A percentile compares a stretch with the other conserved stretches of the same genome.
These are phyloP conservation scores for Lycia hirtaria DNA, from an alignment of 2,888 invertebrate genomes.

Conservation along the genomic window DNA sequence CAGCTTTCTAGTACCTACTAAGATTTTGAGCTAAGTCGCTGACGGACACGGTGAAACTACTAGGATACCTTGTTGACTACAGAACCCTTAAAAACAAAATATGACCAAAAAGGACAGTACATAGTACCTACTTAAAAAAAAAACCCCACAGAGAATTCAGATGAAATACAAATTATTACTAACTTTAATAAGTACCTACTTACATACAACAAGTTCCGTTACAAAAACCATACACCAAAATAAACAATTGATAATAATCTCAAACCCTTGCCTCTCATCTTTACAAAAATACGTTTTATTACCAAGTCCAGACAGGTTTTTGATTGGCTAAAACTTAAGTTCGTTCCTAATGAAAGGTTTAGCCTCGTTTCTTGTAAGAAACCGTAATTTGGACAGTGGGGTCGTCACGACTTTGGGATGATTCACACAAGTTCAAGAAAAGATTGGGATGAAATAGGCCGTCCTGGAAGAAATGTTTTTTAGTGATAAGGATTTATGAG, in stretches of 20 bases:
- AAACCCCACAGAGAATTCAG: too few relatives aligned
- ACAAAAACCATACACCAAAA: slow-evolving; percentile 3
- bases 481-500: neutral
- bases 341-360: slow-evolving; percentile 28
- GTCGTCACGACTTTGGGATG: slow-evolving; percentile 30
- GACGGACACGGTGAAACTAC: too few relatives aligned
- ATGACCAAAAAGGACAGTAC: too few relatives aligned
- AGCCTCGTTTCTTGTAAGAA: slow-evolving; percentile 15
- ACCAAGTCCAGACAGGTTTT: slow-evolving; percentile 51
- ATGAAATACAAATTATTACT: too few relatives aligned
- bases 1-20: too few relatives aligned
- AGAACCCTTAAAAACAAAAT: too few relatives aligned
- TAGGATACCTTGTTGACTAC: too few relatives aligned
- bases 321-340: slow-evolving; percentile 47
- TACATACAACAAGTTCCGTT: neutral
- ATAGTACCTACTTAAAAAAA: too few relatives aligned
- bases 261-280: slow-evolving; percentile 1
- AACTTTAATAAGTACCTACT: neutral
- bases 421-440: slow-evolving; percentile 28
- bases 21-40: too few relatives aligned
- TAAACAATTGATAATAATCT: slow-evolving; percentile 7
- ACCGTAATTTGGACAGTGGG: slow-evolving; percentile 27
- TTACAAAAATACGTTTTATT: slow-evolving; percentile 35
- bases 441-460: slow-evolving; percentile 14
- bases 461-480: neutral